Percentiles rank a stretch among this genome's conserved stretches.
Evolutionary conservation across 1,140 invertebrate species (phyloP).

Genomic region (Eriocheir sinensis): DNA sequence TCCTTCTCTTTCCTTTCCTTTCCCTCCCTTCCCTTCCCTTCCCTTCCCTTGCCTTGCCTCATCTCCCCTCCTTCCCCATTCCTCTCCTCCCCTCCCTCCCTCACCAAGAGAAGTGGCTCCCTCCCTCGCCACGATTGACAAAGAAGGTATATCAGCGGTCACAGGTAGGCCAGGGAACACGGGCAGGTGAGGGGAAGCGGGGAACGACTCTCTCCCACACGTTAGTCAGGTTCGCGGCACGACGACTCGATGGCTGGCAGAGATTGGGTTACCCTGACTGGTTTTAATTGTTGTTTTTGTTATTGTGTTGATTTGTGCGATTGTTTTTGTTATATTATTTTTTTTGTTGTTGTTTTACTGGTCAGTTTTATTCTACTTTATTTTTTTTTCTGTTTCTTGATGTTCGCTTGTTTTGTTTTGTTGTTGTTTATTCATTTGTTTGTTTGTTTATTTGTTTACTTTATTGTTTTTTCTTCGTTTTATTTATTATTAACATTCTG

Average conservation of each 20-base stretch:
- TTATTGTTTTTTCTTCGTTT: too few relatives aligned
- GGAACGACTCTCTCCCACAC: too few relatives aligned
- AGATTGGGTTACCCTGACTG: too few relatives aligned
- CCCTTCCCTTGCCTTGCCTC: neutral
- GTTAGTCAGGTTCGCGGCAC: too few relatives aligned
- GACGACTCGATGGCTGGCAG: too few relatives aligned
- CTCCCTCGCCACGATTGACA: too few relatives aligned
- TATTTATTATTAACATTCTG: too few relatives aligned
- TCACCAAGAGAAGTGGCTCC: neutral
- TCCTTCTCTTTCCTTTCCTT: neutral
- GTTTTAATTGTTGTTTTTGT: neutral
- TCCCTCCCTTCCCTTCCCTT: neutral
- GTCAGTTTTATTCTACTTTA: neutral
- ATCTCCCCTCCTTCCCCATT: neutral
- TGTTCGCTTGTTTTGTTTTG: neutral
- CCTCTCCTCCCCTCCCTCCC: neutral
- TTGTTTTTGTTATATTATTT: slow-evolving; percentile 18
- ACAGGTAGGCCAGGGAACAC: too few relatives aligned
- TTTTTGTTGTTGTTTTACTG: too few relatives aligned
- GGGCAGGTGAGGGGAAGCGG: too few relatives aligned
- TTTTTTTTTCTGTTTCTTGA: neutral
- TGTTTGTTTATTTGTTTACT: slow-evolving; percentile 12
- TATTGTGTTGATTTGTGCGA: neutral
- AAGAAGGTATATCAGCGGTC: too few relatives aligned
- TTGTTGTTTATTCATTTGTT: neutral